Evolutionary conservation across 2,797 vertebrate species (phyloP), one percentile per base, ranked within the genome.

Genomic region (Pangasius macronema): DNA sequence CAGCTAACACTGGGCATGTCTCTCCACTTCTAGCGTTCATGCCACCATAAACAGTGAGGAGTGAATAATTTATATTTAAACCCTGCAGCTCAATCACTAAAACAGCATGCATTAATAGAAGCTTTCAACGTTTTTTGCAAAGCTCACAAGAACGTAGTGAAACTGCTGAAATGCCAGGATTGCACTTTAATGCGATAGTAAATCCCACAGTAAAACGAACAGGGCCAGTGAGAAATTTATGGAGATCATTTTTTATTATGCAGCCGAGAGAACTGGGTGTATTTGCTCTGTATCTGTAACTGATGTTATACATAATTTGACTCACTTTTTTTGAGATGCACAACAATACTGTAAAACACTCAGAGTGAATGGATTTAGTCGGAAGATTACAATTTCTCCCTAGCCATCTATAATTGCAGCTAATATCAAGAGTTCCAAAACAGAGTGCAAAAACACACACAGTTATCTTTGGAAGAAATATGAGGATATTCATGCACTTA

Each of bases 191-290:
- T 72, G 82, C 82, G 36, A 84, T 36, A 80, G 87, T 87, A 87
- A 87, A 87, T 85, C 76, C 53, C 53, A 87, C 82, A 84, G 82
- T 84, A 84, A 83, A 87, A 77, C 20, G 49, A 87, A 84, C 82
- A 84, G 73, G 30, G 65, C 83, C 76, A 80, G 76, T 3, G 10
- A 88, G 63, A 88, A 88, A 88, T 81, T 88, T 85, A 85, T 81
- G 75, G 83, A 81, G 87, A 88, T 88, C 72, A 83, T 51, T 84
- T 85, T 70, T 79, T 87, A 87, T 80, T 81, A 85, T 27, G 75
- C 30, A 85, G 83, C 63, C 20, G 51, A 88, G 36, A 81, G 53
- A 79, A n/a, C 53, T 1, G 83, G 59, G 83, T 73, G 75, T 36
- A 80, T 81, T 72, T 72, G 51, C 87, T 81, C 84, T 51, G 65